Percentiles rank a stretch among this genome's conserved stretches.
These are phyloP conservation scores for Platalea minor DNA, from an alignment of 2,797 vertebrate genomes.

Conservation along the genomic window DNA sequence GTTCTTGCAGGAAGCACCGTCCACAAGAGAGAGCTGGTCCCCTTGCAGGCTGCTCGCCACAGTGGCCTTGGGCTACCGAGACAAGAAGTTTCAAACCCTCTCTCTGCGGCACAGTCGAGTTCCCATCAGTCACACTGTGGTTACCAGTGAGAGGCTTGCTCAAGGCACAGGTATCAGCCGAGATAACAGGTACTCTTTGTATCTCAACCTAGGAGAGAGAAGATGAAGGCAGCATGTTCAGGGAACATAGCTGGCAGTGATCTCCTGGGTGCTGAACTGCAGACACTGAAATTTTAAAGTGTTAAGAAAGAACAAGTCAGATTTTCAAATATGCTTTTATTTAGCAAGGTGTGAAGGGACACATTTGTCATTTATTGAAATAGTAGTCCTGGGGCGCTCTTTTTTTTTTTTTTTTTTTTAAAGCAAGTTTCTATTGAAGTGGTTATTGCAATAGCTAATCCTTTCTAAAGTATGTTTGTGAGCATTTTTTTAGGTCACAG, in stretches of 20 bases:
- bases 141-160: background rate
- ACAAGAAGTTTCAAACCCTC: background rate
- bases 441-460: background rate
- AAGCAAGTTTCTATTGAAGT: background rate
- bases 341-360: background rate
- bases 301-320: background rate
- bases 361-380: background rate
- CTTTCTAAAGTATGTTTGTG: background rate
- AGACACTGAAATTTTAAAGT: background rate
- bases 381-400: background rate
- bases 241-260: background rate
- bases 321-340: background rate
- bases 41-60: background rate
- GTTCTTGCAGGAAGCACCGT: background rate
- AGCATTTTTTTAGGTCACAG: background rate
- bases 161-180: background rate
- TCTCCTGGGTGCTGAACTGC: background rate
- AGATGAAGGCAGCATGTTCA: background rate
- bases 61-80: background rate
- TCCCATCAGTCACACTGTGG: accelerated
- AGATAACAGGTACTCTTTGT: too few species aligned
- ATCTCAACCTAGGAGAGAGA: background rate
- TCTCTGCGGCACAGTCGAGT: accelerated
- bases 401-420: background rate
- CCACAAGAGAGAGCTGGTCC: background rate